These are phyloP conservation scores for Oreocharis arfaki DNA, from an alignment of 2,113 vertebrate genomes.

Conservation along the genomic window DNA sequence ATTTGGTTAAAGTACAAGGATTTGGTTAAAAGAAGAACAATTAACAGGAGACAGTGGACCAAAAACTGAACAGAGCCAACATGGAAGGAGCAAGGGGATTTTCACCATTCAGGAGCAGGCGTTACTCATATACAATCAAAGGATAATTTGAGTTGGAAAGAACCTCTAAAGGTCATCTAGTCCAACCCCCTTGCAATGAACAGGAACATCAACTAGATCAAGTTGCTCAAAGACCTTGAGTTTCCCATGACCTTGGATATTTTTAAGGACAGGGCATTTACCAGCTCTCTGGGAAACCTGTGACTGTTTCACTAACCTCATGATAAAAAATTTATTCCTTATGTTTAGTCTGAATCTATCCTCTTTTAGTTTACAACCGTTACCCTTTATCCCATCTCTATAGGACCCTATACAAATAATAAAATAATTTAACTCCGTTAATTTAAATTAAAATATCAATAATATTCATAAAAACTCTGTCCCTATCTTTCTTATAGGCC, in stretches of 20 bases:
- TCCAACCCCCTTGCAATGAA: rapidly evolving
- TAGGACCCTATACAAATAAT: too few species aligned
- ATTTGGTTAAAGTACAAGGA: too few species aligned
- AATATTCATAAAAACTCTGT: background rate
- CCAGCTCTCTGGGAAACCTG: background rate
- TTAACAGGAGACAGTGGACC: background rate
- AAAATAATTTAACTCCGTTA: too few species aligned
- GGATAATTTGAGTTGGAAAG: background rate
- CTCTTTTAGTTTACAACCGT: background rate
- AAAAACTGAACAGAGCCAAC: background rate
- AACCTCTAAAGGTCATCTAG: background rate
- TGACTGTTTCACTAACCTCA: background rate
- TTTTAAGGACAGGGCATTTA: background rate
- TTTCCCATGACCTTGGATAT: background rate
- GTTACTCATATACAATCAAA: background rate
- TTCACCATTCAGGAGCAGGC: background rate
- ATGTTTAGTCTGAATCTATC: background rate
- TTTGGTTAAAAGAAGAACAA: background rate
- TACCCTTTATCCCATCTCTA: background rate
- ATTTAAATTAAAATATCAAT: too few species aligned
- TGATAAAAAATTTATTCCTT: background rate
- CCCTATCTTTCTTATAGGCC: background rate
- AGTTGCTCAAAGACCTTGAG: rapidly evolving
- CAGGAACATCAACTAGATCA: background rate
- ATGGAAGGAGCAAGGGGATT: background rate